A percentile compares a stretch with the other conserved stretches of the same genome.
These are phyloP conservation scores for Leptopilina drosophilae DNA, from an alignment of 2,888 invertebrate species.

Conservation along the genomic window DNA sequence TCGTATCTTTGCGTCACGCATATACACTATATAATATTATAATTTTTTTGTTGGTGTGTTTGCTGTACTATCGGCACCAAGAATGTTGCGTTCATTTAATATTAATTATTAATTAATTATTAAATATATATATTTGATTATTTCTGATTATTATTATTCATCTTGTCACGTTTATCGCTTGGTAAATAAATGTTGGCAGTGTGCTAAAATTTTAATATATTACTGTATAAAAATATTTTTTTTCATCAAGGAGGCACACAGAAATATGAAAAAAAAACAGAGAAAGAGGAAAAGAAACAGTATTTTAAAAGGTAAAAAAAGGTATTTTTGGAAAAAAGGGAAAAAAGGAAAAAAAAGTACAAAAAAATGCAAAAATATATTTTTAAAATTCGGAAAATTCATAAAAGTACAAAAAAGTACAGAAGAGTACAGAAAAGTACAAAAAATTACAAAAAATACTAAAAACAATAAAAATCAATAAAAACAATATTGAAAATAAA, in stretches of 20 bases:
- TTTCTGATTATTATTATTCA: neutral
- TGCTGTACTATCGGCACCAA: slow-evolving; percentile 53
- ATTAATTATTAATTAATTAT: too few relatives aligned
- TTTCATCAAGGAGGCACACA: neutral
- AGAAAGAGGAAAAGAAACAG: neutral
- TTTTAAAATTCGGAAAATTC: too few relatives aligned
- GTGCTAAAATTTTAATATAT: neutral
- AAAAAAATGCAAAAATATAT: neutral
- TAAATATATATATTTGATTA: too few relatives aligned
- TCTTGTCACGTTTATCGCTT: slow-evolving; percentile 32
- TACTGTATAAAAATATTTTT: too few relatives aligned
- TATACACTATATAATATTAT: slow-evolving; percentile 57
- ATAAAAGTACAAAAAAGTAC: neutral
- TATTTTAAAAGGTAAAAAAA: neutral
- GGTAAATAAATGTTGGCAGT: slow-evolving; percentile 1
- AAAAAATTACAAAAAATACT: neutral
- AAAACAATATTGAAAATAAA: too few relatives aligned
- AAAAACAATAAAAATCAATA: too few relatives aligned
- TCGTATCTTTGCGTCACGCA: slow-evolving; percentile 62
- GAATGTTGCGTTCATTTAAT: slow-evolving; percentile 28
- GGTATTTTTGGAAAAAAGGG: neutral
- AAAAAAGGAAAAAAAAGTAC: neutral
- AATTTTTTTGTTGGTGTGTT: slow-evolving; percentile 65
- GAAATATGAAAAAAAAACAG: neutral
- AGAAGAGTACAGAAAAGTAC: neutral